phyloP scores from a whole-genome alignment of 2,113 vertebrate genomes.

The Holacanthus passer region DNA sequence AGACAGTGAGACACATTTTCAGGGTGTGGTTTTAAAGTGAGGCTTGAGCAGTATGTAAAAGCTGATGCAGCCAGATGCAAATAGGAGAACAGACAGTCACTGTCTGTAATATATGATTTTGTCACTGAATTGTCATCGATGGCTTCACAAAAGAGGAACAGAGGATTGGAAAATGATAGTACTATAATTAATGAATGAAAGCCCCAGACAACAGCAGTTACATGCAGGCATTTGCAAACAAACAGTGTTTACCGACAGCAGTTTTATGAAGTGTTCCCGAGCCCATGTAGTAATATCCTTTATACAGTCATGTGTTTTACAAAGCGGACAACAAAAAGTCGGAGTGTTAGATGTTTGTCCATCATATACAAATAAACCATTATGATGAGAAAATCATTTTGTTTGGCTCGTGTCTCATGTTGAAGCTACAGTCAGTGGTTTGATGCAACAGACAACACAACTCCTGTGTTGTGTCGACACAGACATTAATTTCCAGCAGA shows the following conservation, averaged over 20 bases:
- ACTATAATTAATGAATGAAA: conserved; percentile 11
- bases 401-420: background rate
- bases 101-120: background rate
- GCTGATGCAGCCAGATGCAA: too few species aligned
- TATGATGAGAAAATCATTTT: background rate
- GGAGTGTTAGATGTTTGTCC: background rate
- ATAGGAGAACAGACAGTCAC: background rate
- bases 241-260: too few species aligned
- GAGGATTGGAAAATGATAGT: background rate
- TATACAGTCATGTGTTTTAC: too few species aligned
- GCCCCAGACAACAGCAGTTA: background rate
- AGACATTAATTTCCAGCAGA: background rate
- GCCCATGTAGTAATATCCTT: too few species aligned
- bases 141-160: background rate
- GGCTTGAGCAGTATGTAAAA: background rate
- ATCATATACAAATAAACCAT: background rate
- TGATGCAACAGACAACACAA: background rate
- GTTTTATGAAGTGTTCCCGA: too few species aligned
- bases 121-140: background rate
- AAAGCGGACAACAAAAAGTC: too few species aligned
- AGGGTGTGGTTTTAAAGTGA: background rate
- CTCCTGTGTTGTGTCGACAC: background rate
- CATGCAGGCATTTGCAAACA: too few species aligned
- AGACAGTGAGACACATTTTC: background rate
- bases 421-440: background rate